These are phyloP conservation scores for Columba livia DNA, from an alignment of 2,113 vertebrate species.

Conservation along the genomic window DNA sequence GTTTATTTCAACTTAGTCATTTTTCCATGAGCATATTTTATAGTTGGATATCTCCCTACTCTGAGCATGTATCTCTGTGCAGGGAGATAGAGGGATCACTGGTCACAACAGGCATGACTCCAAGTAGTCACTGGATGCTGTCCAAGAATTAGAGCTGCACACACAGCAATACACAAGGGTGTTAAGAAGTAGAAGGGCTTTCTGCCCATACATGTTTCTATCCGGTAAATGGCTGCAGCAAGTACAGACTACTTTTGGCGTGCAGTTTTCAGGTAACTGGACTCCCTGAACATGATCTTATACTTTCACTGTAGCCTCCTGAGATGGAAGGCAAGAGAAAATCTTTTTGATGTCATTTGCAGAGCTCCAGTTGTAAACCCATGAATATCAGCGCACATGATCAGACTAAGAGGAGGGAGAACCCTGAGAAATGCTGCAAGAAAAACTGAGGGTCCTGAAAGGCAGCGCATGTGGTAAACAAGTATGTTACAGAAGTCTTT, in stretches of 20 bases:
- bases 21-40: background rate
- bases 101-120: slow-evolving; percentile 34
- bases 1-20: background rate
- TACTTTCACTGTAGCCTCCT: background rate
- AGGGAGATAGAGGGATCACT: slow-evolving; percentile 21
- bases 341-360: background rate
- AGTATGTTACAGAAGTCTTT: background rate
- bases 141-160: slow-evolving; percentile 22
- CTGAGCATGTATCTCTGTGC: background rate
- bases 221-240: background rate
- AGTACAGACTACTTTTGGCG: background rate
- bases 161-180: background rate
- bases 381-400: background rate
- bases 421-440: background rate
- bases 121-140: background rate
- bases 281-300: background rate
- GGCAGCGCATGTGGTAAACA: background rate
- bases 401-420: background rate
- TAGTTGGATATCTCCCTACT: background rate
- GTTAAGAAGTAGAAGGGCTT: background rate
- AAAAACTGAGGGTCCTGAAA: background rate
- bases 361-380: background rate
- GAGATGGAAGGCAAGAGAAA: background rate
- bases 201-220: background rate
- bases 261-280: background rate